Evolutionary conservation across 2,113 vertebrate species (phyloP).

Genomic region (Kryptolebias marmoratus): DNA sequence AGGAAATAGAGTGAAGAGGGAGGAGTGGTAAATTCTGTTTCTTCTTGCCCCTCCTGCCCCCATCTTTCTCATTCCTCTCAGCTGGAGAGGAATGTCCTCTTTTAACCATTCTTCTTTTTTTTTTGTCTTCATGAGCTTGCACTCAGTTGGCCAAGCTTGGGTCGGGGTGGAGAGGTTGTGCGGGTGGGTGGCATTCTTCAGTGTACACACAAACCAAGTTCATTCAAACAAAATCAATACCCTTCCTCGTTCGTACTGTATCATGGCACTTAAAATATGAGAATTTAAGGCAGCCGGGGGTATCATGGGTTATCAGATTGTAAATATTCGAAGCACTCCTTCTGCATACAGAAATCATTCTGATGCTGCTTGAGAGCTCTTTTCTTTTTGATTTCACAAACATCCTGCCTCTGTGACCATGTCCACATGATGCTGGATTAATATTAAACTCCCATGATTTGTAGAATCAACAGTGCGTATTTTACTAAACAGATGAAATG

Average conservation of each 20-base stretch:
- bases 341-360: conserved; percentile 54
- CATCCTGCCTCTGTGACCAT: conserved; percentile 8
- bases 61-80: conserved; percentile 37
- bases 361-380: conserved; percentile 33
- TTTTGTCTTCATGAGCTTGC: conserved; percentile 14
- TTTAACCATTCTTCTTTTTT: conserved; percentile 26
- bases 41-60: conserved; percentile 23
- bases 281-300: conserved; percentile 57
- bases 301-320: conserved; percentile 59
- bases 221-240: conserved; percentile 61
- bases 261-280: conserved; percentile 52
- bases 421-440: conserved; percentile 5
- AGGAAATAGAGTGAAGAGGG: conserved; percentile 48
- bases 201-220: conserved; percentile 36
- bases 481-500: neutral
- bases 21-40: conserved; percentile 42
- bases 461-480: neutral
- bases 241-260: conserved; percentile 44
- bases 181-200: conserved; percentile 35
- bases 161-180: conserved; percentile 11
- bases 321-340: conserved; percentile 49
- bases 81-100: conserved; percentile 36
- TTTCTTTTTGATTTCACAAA: conserved; percentile 43
- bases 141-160: conserved; percentile 29
- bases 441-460: conserved; percentile 6